These are phyloP conservation scores for Galagoides demidoff DNA, from an alignment of 2,797 vertebrate species.

Conservation along the genomic window DNA sequence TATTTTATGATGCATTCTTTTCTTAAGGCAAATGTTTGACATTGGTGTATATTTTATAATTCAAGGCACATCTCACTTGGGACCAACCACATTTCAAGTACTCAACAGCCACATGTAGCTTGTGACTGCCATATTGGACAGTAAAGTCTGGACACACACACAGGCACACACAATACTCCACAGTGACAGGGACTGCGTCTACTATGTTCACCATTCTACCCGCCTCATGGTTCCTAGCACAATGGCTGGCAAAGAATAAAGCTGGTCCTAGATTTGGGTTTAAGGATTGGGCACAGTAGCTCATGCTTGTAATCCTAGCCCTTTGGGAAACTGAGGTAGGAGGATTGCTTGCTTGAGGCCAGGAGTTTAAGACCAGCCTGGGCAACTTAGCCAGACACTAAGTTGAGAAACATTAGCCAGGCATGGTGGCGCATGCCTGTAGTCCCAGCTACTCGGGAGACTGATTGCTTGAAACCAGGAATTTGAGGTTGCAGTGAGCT, in stretches of 20 bases:
- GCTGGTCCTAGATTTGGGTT: too few species aligned
- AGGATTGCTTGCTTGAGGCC: too few species aligned
- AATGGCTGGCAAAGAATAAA: not conserved
- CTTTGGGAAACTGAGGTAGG: too few species aligned
- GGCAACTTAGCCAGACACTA: too few species aligned
- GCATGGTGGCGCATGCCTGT: not conserved
- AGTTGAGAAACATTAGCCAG: not conserved
- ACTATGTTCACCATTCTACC: not conserved
- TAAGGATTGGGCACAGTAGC: not conserved
- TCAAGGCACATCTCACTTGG: not conserved
- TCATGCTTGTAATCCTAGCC: too few species aligned
- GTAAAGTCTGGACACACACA: not conserved
- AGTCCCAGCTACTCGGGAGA: not conserved
- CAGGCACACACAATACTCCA: not conserved
- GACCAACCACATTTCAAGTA: not conserved
- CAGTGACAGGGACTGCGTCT: not conserved
- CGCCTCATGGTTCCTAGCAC: not conserved
- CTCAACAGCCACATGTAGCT: not conserved
- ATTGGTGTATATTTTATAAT: not conserved
- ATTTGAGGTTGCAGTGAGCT: not conserved
- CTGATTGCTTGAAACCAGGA: not conserved
- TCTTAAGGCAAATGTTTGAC: not conserved
- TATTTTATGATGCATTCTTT: not conserved
- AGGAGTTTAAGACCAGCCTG: too few species aligned
- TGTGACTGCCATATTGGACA: accelerated